A percentile compares a stretch with the other conserved stretches of the same genome.
These are phyloP conservation scores for Leptinotarsa texana DNA, from an alignment of 1,140 invertebrate genomes.

Conservation along the genomic window DNA sequence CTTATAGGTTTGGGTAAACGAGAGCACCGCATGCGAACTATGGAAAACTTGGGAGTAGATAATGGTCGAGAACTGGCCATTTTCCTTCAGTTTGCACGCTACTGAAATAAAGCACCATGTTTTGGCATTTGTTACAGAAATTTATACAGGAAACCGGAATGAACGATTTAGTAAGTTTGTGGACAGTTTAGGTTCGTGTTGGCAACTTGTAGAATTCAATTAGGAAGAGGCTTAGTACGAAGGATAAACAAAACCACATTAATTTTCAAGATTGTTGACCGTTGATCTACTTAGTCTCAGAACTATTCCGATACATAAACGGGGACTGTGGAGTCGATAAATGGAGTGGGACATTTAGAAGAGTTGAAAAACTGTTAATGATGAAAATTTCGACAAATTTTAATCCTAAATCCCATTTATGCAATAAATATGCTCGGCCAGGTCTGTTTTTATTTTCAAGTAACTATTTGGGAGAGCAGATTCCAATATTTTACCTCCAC, in stretches of 20 bases:
- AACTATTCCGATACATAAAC: background rate
- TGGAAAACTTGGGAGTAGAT: slow-evolving; percentile 27
- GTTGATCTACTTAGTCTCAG: background rate
- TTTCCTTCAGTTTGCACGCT: slow-evolving; percentile 16
- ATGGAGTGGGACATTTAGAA: too few relatives aligned
- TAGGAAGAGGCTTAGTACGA: slow-evolving; percentile 1
- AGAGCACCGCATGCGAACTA: slow-evolving; percentile 20
- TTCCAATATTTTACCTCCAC: too few relatives aligned
- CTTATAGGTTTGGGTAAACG: slow-evolving; percentile 21
- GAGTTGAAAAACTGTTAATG: too few relatives aligned
- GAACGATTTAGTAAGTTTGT: slow-evolving; percentile 18
- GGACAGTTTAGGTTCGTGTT: slow-evolving; percentile 20
- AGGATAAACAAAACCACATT: background rate
- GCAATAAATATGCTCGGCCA: too few relatives aligned
- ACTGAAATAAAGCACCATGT: slow-evolving; percentile 25
- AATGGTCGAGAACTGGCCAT: slow-evolving; percentile 24
- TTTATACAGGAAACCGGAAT: slow-evolving; percentile 25
- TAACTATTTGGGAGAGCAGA: too few relatives aligned
- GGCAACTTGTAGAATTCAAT: slow-evolving; percentile 21
- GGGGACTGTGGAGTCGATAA: too few relatives aligned
- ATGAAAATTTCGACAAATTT: too few relatives aligned
- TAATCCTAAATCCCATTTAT: too few relatives aligned
- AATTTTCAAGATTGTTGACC: slow-evolving; percentile 2
- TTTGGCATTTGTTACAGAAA: slow-evolving; percentile 18
- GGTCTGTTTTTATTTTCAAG: too few relatives aligned